Evolutionary conservation across 2,113 vertebrate species (phyloP), one percentile per base, ranked within the genome.

Genomic region (Spermophilus dauricus): DNA sequence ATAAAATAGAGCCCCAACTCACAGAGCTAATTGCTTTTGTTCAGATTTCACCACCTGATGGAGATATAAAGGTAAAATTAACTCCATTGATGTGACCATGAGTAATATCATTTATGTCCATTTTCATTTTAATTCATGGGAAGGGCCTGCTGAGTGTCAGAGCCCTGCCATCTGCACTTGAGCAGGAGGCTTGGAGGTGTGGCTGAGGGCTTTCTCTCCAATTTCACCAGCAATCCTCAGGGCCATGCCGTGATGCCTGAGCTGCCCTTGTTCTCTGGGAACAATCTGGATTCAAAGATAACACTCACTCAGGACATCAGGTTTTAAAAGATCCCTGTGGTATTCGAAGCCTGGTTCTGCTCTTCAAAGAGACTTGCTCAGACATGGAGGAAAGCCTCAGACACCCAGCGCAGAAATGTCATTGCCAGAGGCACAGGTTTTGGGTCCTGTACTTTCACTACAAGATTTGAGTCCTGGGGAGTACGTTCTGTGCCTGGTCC

Each of bases 221-320:
- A 34, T 69, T 22, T 48, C 63, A 26, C 13, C 5, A 32, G 37
- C n/a, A 28, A 16, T 53, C 37, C 37, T 7, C 3, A 30, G 37
- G 39, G n/a, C 39, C 6, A 1, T 26, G 2, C 14, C 3, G 1
- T 30, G 13, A 30, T 58, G 26, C 42, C 26, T 12, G 5, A 28
- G 39, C 73, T 76, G 73, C 42, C 24, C 72, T 16, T 30, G 24
- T 28, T 76, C 42, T 32, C 4, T 30, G 26, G 2, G 39, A 45
- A 39, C 16, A 28, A 8, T 45, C 39, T 65, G 58, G 28, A 45
- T 45, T 11, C 34, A 37, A 37, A 12, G 18, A 26, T 37, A 11
- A 5, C 34, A 2, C 53, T 26, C 51, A 4, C 24, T 8, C 11
- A 17, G 56, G n/a, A 42, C 81, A 30, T 16, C 13, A 4, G 81